These are phyloP conservation scores for Conistra vaccinii DNA, from an alignment of 2,888 invertebrate genomes.

Conservation along the genomic window DNA sequence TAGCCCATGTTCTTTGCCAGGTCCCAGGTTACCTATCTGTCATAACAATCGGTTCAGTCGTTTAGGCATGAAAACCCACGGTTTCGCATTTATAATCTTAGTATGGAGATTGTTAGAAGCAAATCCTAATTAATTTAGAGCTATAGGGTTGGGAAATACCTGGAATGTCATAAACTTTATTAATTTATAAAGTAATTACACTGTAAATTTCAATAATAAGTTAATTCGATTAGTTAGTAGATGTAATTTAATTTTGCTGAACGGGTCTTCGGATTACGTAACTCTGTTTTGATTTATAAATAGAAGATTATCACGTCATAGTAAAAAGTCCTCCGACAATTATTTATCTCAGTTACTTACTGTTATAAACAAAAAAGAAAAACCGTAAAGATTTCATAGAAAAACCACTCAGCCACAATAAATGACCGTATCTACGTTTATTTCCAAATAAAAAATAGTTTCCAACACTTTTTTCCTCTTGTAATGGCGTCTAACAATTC, in stretches of 20 bases:
- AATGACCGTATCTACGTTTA: slow-evolving; percentile 27
- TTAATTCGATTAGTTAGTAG: not conserved
- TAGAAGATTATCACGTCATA: not conserved
- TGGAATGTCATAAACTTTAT: not conserved
- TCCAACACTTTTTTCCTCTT: slow-evolving; percentile 18
- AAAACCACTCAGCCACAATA: slow-evolving; percentile 27
- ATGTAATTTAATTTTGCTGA: not conserved
- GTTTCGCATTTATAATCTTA: not conserved
- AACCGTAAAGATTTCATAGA: slow-evolving; percentile 13
- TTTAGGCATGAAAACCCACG: not conserved
- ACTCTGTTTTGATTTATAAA: not conserved
- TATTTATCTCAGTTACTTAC: not conserved
- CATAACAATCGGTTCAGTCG: not conserved
- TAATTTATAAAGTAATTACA: not conserved
- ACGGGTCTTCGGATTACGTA: not conserved
- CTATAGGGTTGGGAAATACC: not conserved
- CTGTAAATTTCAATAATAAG: not conserved
- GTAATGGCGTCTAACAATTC: slow-evolving; percentile 31
- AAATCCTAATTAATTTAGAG: not conserved
- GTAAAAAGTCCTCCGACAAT: not conserved
- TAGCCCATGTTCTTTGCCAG: not conserved
- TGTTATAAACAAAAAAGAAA: slow-evolving; percentile 1
- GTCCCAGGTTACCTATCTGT: not conserved
- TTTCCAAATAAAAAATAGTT: slow-evolving; percentile 32
- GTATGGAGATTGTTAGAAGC: not conserved